A percentile compares a stretch with the other conserved stretches of the same genome.
Evolutionary conservation across 2,113 vertebrate genomes (phyloP).

Genomic region (Silurus glanis): DNA sequence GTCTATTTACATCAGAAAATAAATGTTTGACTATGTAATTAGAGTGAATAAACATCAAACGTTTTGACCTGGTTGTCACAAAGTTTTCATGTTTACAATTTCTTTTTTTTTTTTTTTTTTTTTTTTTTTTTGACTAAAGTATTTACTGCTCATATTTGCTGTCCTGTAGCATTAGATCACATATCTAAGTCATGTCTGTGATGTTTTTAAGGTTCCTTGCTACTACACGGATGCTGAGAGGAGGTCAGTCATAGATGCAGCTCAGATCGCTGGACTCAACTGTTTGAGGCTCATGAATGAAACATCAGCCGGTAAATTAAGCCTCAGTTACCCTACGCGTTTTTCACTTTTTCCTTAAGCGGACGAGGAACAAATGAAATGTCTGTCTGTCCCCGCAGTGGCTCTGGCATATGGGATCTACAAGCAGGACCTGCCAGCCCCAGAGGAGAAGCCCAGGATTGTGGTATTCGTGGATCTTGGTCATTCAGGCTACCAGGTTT

Average conservation of each 20-base stretch:
- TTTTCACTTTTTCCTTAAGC: background rate
- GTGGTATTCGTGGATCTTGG: slow-evolving; percentile 97
- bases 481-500: slow-evolving; percentile 95
- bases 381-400: slow-evolving; percentile 69
- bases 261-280: slow-evolving; percentile 97
- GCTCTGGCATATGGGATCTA: slow-evolving; percentile 97
- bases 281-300: slow-evolving; percentile 95
- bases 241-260: slow-evolving; percentile 93
- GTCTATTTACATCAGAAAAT: background rate
- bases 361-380: background rate
- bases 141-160: background rate
- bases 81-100: background rate
- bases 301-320: slow-evolving; percentile 86
- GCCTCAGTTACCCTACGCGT: background rate
- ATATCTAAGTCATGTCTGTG: background rate
- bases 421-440: slow-evolving; percentile 93
- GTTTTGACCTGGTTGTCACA: background rate
- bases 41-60: background rate
- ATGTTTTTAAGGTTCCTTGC: slow-evolving; percentile 78
- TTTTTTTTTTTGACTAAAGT: background rate
- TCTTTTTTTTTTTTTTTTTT: background rate
- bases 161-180: background rate
- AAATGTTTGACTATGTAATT: background rate
- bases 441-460: slow-evolving; percentile 92
- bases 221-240: slow-evolving; percentile 96